Evolutionary conservation across 2,113 vertebrate species (phyloP).

Genomic region (Beaufortia kweichowensis): DNA sequence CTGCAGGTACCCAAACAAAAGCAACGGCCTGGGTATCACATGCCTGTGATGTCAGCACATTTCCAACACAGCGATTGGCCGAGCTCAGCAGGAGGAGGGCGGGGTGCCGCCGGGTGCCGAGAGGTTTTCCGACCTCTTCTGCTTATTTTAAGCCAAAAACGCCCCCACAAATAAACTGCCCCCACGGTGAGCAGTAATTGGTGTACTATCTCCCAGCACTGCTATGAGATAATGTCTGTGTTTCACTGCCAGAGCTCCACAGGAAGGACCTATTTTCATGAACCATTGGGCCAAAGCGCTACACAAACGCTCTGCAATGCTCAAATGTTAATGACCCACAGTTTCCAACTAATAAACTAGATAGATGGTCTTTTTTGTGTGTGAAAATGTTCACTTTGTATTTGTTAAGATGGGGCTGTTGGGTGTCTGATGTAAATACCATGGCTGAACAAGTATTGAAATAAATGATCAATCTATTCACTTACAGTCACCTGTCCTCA

Average conservation of each 20-base stretch:
- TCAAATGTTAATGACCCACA: constrained; percentile 2
- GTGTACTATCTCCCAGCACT: constrained; percentile 48
- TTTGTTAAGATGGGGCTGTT: neutral
- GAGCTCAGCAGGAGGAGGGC: constrained; percentile 34
- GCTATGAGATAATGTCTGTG: constrained; percentile 34
- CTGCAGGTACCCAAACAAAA: neutral
- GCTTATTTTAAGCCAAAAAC: constrained; percentile 48
- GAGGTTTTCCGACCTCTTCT: constrained; percentile 14
- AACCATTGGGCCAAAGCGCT: constrained; percentile 14
- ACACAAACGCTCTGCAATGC: neutral
- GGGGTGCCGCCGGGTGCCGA: constrained; percentile 18
- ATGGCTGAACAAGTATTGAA: neutral
- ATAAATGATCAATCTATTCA: neutral
- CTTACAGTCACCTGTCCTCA: too few relatives aligned
- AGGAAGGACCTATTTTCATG: constrained; percentile 42
- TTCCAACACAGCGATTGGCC: constrained; percentile 33
- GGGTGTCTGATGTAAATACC: neutral
- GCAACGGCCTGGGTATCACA: neutral
- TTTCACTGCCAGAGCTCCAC: constrained; percentile 31
- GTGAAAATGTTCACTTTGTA: neutral
- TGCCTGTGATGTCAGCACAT: constrained; percentile 30
- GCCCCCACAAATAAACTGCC: constrained; percentile 49
- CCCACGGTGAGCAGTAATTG: constrained; percentile 56
- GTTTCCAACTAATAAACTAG: neutral
- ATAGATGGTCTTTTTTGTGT: constrained; percentile 1